Percentiles rank a stretch among this genome's conserved stretches.
phyloP scores from a whole-genome alignment of 2,888 invertebrate genomes.

The Oligia fasciuncula region DNA sequence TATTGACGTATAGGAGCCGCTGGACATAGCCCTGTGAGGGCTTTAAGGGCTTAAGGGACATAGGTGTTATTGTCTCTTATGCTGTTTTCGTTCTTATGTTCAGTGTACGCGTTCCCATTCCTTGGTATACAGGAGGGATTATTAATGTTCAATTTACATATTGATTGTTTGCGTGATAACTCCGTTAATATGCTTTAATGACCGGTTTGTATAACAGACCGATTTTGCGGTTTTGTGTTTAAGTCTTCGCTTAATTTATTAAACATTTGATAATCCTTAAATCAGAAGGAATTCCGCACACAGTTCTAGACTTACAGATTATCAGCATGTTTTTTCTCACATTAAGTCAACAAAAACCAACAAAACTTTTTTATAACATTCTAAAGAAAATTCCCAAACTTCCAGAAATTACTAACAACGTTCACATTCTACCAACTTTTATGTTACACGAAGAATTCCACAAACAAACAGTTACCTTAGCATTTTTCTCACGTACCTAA shows the following conservation, averaged over 20 bases:
- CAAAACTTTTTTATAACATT: slow-evolving; percentile 22
- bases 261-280: not conserved
- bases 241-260: not conserved
- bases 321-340: slow-evolving; percentile 22
- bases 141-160: slow-evolving; percentile 20
- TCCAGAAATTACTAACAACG: slow-evolving; percentile 41
- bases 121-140: slow-evolving; percentile 34
- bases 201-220: not conserved
- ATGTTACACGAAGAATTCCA: slow-evolving; percentile 39
- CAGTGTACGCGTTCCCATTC: slow-evolving; percentile 10
- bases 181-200: not conserved
- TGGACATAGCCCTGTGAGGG: slow-evolving; percentile 18
- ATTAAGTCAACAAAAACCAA: slow-evolving; percentile 3
- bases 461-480: slow-evolving; percentile 53
- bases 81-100: not conserved
- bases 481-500: slow-evolving; percentile 62
- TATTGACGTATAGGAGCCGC: slow-evolving; percentile 47
- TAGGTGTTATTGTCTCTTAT: not conserved
- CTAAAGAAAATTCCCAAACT: slow-evolving; percentile 37
- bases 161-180: not conserved
- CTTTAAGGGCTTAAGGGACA: slow-evolving; percentile 20
- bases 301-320: slow-evolving; percentile 5
- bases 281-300: not conserved
- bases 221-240: not conserved
- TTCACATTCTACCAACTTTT: slow-evolving; percentile 45